Conservation (phyloP, 2,888 invertebrate species). For the Cheilosia grossa region DNA sequence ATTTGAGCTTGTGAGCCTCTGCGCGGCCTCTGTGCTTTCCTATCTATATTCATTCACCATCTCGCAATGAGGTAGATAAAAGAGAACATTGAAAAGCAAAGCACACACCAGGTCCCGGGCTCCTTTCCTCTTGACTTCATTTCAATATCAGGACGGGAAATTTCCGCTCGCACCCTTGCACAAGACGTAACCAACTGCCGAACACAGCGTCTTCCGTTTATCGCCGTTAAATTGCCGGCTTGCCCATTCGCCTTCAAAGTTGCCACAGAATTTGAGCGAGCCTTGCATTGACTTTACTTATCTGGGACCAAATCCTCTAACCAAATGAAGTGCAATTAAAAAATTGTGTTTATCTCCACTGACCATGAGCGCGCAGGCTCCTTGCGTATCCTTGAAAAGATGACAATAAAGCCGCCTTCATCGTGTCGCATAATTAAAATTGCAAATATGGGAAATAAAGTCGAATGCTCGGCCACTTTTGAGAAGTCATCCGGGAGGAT, state of each 20-base stretch:
- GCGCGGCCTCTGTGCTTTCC: background rate
- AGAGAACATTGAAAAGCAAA: slow-evolving; percentile 13
- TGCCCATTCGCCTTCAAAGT: background rate
- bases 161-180: background rate
- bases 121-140: slow-evolving; percentile 55
- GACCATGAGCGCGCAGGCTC: background rate
- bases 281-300: slow-evolving; percentile 17
- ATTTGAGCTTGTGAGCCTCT: slow-evolving; percentile 1
- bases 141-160: slow-evolving; percentile 38
- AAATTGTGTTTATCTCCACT: slow-evolving; percentile 17
- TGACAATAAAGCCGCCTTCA: slow-evolving; percentile 10
- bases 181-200: slow-evolving; percentile 3
- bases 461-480: background rate
- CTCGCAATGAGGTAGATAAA: background rate
- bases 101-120: background rate
- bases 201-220: background rate
- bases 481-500: slow-evolving; percentile 7
- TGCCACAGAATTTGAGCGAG: slow-evolving; percentile 15
- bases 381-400: background rate
- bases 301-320: slow-evolving; percentile 14
- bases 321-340: slow-evolving; percentile 17
- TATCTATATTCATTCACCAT: background rate
- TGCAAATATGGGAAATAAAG: slow-evolving; percentile 27
- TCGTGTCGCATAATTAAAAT: slow-evolving; percentile 49
- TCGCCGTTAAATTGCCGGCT: slow-evolving; percentile 1